Conservation (phyloP, 2,888 invertebrate species). For the Eupelmus urozonus region DNA sequence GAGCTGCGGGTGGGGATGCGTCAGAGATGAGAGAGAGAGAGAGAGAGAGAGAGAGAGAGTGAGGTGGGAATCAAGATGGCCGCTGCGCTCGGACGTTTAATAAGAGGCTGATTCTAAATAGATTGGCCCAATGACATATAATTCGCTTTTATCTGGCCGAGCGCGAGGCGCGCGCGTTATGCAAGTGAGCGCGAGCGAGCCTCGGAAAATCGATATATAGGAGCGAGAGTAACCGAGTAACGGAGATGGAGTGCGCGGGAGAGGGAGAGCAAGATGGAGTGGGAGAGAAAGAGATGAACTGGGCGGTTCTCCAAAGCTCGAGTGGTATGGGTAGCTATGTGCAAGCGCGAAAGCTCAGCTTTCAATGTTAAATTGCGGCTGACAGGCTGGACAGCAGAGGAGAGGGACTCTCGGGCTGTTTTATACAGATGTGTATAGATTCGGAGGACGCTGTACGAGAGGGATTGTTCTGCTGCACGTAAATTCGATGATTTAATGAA, state of each 20-base stretch:
- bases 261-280: neutral
- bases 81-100: conserved; percentile 62
- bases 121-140: conserved; percentile 71
- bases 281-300: conserved; percentile 10
- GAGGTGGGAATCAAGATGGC: conserved; percentile 63
- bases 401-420: too few species aligned
- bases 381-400: too few species aligned
- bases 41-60: conserved; percentile 4
- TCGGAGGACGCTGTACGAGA: too few species aligned
- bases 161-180: neutral
- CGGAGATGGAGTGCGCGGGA: too few species aligned
- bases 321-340: neutral
- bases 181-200: neutral
- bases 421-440: too few species aligned
- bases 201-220: conserved; percentile 37
- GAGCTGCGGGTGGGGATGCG: neutral
- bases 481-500: too few species aligned
- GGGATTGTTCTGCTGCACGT: too few species aligned
- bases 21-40: neutral
- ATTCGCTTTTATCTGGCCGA: neutral
- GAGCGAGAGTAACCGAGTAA: neutral
- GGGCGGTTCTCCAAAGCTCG: conserved; percentile 13
- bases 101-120: conserved; percentile 72
- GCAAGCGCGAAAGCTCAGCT: too few species aligned
- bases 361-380: too few species aligned